A percentile compares a stretch with the other conserved stretches of the same genome.
phyloP scores from a whole-genome alignment of 35 echinoderm and acorn worm genomes.

The Amphiura filiformis region DNA sequence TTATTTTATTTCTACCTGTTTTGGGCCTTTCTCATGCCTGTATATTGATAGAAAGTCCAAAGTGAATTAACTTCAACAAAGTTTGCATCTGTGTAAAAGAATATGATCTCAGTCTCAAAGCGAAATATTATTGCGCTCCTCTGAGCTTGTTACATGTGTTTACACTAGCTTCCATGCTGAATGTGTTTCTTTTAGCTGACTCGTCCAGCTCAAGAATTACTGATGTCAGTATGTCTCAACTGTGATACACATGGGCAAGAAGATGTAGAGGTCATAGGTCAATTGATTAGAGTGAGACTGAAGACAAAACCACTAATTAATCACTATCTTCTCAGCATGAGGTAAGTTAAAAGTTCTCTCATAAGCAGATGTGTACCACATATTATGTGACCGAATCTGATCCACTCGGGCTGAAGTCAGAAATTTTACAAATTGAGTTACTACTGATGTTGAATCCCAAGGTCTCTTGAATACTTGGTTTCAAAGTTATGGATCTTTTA shows the following conservation, averaged over 20 bases:
- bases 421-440: too few species aligned
- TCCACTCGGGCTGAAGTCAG: too few species aligned
- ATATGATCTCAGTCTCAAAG: neutral
- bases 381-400: too few species aligned
- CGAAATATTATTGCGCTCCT: neutral
- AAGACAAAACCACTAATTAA: slow-evolving; percentile 97
- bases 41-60: too few species aligned
- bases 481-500: too few species aligned
- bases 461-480: too few species aligned
- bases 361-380: neutral
- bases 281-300: slow-evolving; percentile 82
- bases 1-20: too few species aligned
- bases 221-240: slow-evolving; percentile 85
- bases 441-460: too few species aligned
- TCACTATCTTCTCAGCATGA: slow-evolving; percentile 85
- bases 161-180: neutral
- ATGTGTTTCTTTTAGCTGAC: slow-evolving; percentile 71
- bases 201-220: slow-evolving; percentile 82
- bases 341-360: slow-evolving; percentile 46
- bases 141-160: too few species aligned
- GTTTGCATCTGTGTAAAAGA: too few species aligned
- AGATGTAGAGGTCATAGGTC: slow-evolving; percentile 94
- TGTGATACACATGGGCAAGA: slow-evolving; percentile 66
- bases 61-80: too few species aligned
- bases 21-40: too few species aligned